Evolutionary conservation across 2,113 vertebrate species (phyloP), one percentile per base, ranked within the genome.

Genomic region (Sander vitreus): DNA sequence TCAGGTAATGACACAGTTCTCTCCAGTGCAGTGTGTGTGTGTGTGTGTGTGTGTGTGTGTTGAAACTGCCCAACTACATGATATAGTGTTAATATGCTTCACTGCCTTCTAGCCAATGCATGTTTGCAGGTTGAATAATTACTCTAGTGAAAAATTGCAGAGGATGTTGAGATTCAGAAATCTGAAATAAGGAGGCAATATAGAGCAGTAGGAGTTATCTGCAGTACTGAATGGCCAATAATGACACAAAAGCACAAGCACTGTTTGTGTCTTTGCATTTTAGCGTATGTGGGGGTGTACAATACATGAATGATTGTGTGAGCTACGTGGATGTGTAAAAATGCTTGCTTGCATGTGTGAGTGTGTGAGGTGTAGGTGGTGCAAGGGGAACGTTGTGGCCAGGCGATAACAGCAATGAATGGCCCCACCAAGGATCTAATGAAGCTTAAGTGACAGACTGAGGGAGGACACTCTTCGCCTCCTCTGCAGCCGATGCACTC

Each of bases 401-500:
- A 54, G 73, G 91, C 57, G 85, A 93, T 92, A 93, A 90, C 85
- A 77, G 89, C 87, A 11, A 93, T 90, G 83, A 93, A 90, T 83
- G 59, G 87, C 82, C 80, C 76, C 63, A 62, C 81, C 74, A 65
- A 85, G 81, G 48, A 74, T 88, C 87, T 91, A 92, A 94, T 90
- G 90, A 92, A 88, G 87, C 87, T 90, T 92, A 89, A 86, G 73
- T 89, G 86, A 91, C 89, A 81, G 81, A 80, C 73, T 67, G 77
- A 85, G 80, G 81, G 58, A 82, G 81, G 85, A 62, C 67, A 43
- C 81, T 72, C 58, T 67, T 67, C 39, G 21, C 71, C 69, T 86
- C 69, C 64, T 86, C 66, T 54, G 87, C 70, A 80, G 59, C 78
- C 82, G 30, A 47, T 13, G 59, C 63, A 76, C 68, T 27, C 73